Percentiles rank a stretch among this genome's conserved stretches.
Evolutionary conservation across 92 coral and sea anemone species (phyloP).

Genomic region (Muricea muricata): DNA sequence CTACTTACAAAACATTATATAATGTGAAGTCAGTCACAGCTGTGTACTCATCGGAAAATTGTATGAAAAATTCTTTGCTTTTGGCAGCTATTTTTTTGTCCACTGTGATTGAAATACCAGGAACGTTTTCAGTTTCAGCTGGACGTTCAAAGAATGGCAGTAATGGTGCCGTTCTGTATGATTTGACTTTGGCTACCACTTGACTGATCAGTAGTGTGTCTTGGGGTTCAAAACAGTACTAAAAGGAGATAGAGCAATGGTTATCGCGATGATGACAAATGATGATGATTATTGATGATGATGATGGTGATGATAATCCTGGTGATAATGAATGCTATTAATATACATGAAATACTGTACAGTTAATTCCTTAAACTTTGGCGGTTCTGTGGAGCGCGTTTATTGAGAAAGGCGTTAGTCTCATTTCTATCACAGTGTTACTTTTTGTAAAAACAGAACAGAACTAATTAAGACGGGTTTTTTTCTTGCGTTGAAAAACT

Average conservation of each 20-base stretch:
- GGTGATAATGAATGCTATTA: too few species aligned
- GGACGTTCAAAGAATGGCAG: conserved; percentile 85
- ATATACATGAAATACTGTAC: too few species aligned
- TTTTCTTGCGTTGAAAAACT: too few species aligned
- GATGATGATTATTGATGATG: background rate
- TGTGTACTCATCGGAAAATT: conserved; percentile 72
- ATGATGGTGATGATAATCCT: background rate
- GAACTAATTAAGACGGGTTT: too few species aligned
- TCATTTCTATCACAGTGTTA: too few species aligned
- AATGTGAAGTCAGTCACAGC: conserved; percentile 70
- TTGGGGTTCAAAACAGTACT: conserved; percentile 90
- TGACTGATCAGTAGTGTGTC: conserved; percentile 75
- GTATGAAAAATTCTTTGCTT: conserved; percentile 84
- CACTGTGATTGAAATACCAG: conserved; percentile 82
- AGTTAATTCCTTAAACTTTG: too few species aligned
- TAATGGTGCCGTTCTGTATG: conserved; percentile 67
- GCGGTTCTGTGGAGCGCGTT: too few species aligned
- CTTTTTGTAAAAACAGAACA: too few species aligned
- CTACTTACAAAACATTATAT: conserved; percentile 72
- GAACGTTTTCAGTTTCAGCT: conserved; percentile 73
- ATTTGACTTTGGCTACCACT: conserved; percentile 80
- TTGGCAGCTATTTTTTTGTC: conserved; percentile 64
- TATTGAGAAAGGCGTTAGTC: too few species aligned
- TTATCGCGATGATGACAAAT: too few species aligned
- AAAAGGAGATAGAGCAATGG: background rate